phyloP scores from a whole-genome alignment of 2,797 vertebrate genomes.

The Takifugu rubripes region DNA sequence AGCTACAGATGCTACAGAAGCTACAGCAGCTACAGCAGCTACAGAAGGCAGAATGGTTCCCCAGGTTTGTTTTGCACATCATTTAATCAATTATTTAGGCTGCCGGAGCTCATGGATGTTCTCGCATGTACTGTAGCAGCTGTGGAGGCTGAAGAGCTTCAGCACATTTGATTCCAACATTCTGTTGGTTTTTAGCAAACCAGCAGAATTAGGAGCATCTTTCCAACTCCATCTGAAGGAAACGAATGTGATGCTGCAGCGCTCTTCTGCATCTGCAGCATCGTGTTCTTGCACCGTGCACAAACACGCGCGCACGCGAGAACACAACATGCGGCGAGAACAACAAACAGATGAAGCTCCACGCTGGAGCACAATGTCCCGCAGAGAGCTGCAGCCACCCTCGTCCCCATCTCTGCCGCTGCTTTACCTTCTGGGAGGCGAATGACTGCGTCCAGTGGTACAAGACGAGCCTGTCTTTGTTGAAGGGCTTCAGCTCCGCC shows the following conservation, averaged over 20 bases:
- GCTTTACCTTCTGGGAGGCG: conserved; percentile 95
- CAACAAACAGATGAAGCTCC: conserved; percentile 19
- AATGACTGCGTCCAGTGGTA: conserved; percentile 99
- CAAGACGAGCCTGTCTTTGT: conserved; percentile 91
- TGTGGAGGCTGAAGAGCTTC: background rate
- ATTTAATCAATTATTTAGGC: conserved; percentile 73
- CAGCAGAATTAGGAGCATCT: conserved; percentile 20
- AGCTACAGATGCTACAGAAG: no score
- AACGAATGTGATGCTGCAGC: conserved; percentile 48
- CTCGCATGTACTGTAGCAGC: conserved; percentile 14
- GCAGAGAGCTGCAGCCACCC: conserved; percentile 42
- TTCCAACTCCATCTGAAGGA: conserved; percentile 35
- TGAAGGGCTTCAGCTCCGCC: conserved; percentile 82
- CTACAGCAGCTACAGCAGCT: conserved; percentile 2
- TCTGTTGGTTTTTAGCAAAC: background rate
- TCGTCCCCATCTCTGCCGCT: conserved; percentile 51
- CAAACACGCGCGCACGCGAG: conserved; percentile 19
- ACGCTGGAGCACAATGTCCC: conserved; percentile 32
- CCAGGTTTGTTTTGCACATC: conserved; percentile 61
- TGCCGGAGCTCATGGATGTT: conserved; percentile 51
- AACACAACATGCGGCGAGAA: conserved; percentile 22
- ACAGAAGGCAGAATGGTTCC: conserved; percentile 24
- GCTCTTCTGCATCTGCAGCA: conserved; percentile 43
- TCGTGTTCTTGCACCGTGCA: conserved; percentile 10
- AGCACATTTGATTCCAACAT: background rate